These are phyloP conservation scores for Drosophila miranda DNA, from an alignment of 1,140 invertebrate species.

Conservation along the genomic window DNA sequence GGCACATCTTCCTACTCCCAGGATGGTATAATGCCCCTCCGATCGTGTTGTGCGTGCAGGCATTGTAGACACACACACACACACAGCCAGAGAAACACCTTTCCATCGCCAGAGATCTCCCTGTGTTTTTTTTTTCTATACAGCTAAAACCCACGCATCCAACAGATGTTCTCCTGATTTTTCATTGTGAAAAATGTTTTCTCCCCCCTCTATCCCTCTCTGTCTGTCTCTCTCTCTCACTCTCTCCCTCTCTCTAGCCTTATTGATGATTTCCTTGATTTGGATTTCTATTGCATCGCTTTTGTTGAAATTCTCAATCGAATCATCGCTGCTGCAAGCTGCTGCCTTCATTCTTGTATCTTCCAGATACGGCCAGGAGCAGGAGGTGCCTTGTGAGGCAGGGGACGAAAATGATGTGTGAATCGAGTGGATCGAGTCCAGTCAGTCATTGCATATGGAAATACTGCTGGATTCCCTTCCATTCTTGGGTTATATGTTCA, in stretches of 20 bases:
- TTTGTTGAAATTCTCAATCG: slow-evolving; percentile 43
- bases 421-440: too few species aligned
- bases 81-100: slow-evolving; percentile 45
- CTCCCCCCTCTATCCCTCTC: background rate
- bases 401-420: too few species aligned
- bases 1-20: slow-evolving; percentile 5
- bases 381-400: background rate
- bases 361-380: background rate
- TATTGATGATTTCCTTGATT: slow-evolving; percentile 45
- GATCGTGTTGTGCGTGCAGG: background rate
- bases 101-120: slow-evolving; percentile 32
- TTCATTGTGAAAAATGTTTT: slow-evolving; percentile 60
- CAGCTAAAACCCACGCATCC: slow-evolving; percentile 12
- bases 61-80: slow-evolving; percentile 32
- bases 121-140: too few species aligned
- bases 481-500: too few species aligned
- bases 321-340: background rate
- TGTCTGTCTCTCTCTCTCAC: background rate
- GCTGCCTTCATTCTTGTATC: slow-evolving; percentile 46
- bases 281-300: slow-evolving; percentile 38
- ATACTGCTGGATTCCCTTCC: too few species aligned
- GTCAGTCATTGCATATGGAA: too few species aligned
- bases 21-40: slow-evolving; percentile 2
- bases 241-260: slow-evolving; percentile 18
- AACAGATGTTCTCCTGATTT: slow-evolving; percentile 69